phyloP scores from a whole-genome alignment of 2,888 invertebrate genomes.

The Isotomurus palustris region DNA sequence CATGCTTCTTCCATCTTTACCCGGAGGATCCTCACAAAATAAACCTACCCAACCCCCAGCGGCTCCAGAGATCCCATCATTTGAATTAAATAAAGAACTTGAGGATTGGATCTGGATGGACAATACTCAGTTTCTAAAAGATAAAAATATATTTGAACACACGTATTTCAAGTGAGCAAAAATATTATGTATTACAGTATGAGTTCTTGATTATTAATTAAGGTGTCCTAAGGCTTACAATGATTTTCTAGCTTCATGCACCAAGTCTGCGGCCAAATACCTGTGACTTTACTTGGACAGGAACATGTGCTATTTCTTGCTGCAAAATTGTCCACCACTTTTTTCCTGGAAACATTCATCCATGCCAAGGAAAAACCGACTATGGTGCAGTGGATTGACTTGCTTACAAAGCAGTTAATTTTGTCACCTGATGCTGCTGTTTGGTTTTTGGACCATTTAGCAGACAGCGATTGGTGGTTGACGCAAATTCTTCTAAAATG shows the following conservation, averaged over 20 bases:
- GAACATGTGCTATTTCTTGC: conserved; percentile 78
- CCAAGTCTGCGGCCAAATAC: conserved; percentile 90
- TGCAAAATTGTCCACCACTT: conserved; percentile 83
- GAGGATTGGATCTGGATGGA: conserved; percentile 97
- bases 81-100: conserved; percentile 70
- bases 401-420: conserved; percentile 90
- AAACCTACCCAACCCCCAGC: conserved; percentile 4
- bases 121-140: conserved; percentile 90
- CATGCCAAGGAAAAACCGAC: conserved; percentile 97
- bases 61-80: conserved; percentile 47
- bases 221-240: conserved; percentile 26
- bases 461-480: conserved; percentile 88
- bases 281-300: conserved; percentile 75
- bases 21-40: conserved; percentile 37
- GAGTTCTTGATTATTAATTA: conserved; percentile 6
- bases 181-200: background rate
- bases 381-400: conserved; percentile 94
- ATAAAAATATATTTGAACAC: conserved; percentile 93
- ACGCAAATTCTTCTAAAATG: conserved; percentile 84
- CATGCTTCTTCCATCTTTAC: conserved; percentile 43
- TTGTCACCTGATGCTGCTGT: conserved; percentile 82
- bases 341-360: conserved; percentile 93
- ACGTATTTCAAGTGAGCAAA: conserved; percentile 82
- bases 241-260: conserved; percentile 85
- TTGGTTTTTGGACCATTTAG: conserved; percentile 91